phyloP scores from a whole-genome alignment of 2,888 invertebrate species.

The Latheticus oryzae region DNA sequence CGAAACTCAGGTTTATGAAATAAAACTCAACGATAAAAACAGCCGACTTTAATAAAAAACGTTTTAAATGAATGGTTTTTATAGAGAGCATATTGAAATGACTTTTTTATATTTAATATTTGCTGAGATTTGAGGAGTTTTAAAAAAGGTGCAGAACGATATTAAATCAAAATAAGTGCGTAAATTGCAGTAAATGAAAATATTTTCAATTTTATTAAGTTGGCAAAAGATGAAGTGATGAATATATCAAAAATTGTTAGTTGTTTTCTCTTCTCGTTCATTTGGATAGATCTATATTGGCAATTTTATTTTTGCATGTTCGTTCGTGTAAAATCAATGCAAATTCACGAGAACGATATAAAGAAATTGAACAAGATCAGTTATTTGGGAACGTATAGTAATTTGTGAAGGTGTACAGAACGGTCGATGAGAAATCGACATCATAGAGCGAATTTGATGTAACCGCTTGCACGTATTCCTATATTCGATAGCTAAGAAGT shows the following conservation, averaged over 20 bases:
- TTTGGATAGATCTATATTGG: conserved; percentile 32
- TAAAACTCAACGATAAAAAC: conserved; percentile 38
- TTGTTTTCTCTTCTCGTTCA: conserved; percentile 23
- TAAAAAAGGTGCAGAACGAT: conserved; percentile 15
- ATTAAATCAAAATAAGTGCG: conserved; percentile 27
- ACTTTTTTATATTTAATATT: conserved; percentile 36
- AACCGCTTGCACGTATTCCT: conserved; percentile 50
- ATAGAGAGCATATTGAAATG: conserved; percentile 25
- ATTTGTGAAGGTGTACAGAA: conserved; percentile 39
- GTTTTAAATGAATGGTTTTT: conserved; percentile 36
- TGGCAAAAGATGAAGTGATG: conserved; percentile 6
- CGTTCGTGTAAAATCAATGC: conserved; percentile 39
- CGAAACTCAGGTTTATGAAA: conserved; percentile 30
- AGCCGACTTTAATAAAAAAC: conserved; percentile 38
- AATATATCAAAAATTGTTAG: conserved; percentile 17
- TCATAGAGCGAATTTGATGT: conserved; percentile 47
- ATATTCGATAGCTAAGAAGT: conserved; percentile 45
- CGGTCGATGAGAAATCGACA: conserved; percentile 48
- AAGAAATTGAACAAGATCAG: conserved; percentile 35
- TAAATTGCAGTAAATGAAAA: conserved; percentile 26
- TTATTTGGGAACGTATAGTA: conserved; percentile 39
- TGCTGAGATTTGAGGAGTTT: conserved; percentile 8
- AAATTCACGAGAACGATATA: conserved; percentile 37
- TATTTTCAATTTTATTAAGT: conserved; percentile 15
- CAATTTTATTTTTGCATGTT: conserved; percentile 39